These are phyloP conservation scores for Phylloscopus whistleri DNA, from an alignment of 2,113 vertebrate genomes.

Conservation along the genomic window DNA sequence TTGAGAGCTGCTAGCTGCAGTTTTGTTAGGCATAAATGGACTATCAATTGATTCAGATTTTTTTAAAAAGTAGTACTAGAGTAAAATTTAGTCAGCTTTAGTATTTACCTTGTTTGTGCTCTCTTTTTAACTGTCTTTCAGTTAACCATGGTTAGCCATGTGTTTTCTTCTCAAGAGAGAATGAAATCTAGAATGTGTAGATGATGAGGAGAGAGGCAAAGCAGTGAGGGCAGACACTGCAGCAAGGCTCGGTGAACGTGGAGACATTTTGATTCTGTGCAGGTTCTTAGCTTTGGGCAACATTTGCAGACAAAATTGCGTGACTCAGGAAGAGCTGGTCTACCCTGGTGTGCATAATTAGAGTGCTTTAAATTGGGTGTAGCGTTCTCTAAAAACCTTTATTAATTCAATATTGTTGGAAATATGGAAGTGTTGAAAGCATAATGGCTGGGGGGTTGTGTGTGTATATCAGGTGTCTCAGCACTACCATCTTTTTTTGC, in stretches of 20 bases:
- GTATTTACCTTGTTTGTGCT: neutral
- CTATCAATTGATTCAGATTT: neutral
- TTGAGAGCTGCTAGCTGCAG: neutral
- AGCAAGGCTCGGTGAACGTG: accelerated
- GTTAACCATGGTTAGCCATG: neutral
- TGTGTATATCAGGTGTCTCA: neutral
- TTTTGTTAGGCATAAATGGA: neutral
- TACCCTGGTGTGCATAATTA: neutral
- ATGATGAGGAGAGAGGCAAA: neutral
- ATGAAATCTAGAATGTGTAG: neutral
- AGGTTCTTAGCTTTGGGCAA: neutral
- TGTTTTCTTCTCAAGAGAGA: neutral
- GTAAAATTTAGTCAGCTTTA: neutral
- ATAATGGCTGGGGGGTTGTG: accelerated
- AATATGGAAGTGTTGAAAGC: neutral
- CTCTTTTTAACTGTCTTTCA: neutral
- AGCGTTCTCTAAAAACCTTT: neutral
- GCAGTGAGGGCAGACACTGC: neutral
- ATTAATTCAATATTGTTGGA: neutral
- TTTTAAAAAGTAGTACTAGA: neutral
- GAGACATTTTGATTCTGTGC: neutral
- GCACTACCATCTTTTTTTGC: neutral
- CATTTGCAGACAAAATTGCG: neutral
- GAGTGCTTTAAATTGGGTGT: neutral
- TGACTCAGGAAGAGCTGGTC: neutral